Evolutionary conservation across 2,113 vertebrate genomes (phyloP).

Genomic region (Odobenus rosmarus): DNA sequence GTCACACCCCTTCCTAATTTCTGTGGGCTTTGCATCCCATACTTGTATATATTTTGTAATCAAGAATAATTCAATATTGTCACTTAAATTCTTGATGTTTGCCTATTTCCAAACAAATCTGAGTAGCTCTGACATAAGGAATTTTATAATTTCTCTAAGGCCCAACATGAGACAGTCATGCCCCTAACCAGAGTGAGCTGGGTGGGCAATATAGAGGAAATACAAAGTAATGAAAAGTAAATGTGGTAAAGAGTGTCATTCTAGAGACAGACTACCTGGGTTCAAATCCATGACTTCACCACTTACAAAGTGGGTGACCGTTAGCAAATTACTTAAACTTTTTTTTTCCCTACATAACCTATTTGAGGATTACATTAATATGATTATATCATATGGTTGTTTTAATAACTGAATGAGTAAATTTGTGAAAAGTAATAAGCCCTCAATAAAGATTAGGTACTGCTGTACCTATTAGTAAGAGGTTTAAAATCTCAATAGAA

Average conservation of each 20-base stretch:
- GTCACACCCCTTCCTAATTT: background rate
- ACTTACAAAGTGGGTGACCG: background rate
- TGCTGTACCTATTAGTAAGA: background rate
- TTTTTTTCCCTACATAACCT: background rate
- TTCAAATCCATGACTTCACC: background rate
- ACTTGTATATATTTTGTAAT: background rate
- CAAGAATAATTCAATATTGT: background rate
- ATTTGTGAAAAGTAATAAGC: background rate
- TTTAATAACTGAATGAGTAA: conserved; percentile 23
- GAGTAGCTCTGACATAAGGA: background rate
- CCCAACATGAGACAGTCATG: background rate
- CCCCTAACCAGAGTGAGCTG: background rate
- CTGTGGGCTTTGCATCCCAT: background rate
- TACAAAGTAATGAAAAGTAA: background rate
- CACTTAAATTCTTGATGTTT: background rate
- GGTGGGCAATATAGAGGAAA: background rate
- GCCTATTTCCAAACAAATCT: background rate
- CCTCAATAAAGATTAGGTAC: background rate
- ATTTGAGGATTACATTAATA: background rate
- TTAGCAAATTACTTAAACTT: background rate
- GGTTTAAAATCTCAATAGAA: background rate
- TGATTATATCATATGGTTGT: background rate
- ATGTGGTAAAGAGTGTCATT: background rate
- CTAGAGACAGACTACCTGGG: background rate
- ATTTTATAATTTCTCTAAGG: background rate